phyloP scores from a whole-genome alignment of 2,888 invertebrate species.

The Pseudanteris insignis region DNA sequence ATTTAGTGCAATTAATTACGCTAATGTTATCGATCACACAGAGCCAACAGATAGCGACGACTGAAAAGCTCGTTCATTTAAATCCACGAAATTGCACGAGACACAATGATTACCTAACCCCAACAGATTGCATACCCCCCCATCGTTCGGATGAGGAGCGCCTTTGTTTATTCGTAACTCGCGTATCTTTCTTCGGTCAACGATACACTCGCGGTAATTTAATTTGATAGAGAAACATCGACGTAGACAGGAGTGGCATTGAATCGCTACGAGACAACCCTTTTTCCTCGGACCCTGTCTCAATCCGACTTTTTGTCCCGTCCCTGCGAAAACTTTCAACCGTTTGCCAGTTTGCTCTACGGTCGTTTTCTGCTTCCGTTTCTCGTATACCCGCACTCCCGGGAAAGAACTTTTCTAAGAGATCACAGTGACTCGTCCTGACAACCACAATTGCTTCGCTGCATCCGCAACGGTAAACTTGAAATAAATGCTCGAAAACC shows the following conservation, averaged over 20 bases:
- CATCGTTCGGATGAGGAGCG: no score
- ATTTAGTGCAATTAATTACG: no score
- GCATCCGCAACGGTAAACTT: slow-evolving; percentile 39
- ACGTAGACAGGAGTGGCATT: slow-evolving; percentile 13
- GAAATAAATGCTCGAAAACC: slow-evolving; percentile 28
- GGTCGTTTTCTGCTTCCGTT: slow-evolving; percentile 43
- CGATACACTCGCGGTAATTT: slow-evolving; percentile 31
- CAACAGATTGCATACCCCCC: no score
- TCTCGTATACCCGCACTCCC: slow-evolving; percentile 27
- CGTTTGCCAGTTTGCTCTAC: slow-evolving; percentile 47
- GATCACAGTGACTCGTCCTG: slow-evolving; percentile 33
- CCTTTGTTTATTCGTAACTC: slow-evolving; percentile 13
- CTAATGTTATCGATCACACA: no score
- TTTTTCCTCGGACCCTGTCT: slow-evolving; percentile 1
- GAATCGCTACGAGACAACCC: slow-evolving; percentile 7
- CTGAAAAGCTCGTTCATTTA: no score
- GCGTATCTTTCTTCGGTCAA: slow-evolving; percentile 11
- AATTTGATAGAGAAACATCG: slow-evolving; percentile 31
- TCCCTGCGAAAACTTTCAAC: slow-evolving; percentile 49
- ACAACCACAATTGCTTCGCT: slow-evolving; percentile 33
- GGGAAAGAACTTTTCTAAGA: slow-evolving; percentile 29
- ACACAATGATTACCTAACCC: no score
- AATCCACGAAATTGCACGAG: no score
- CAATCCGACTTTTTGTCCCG: slow-evolving; percentile 22
- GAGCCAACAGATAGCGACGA: no score